These are phyloP conservation scores for Oceanites oceanicus DNA, from an alignment of 2,113 vertebrate genomes.

Conservation along the genomic window DNA sequence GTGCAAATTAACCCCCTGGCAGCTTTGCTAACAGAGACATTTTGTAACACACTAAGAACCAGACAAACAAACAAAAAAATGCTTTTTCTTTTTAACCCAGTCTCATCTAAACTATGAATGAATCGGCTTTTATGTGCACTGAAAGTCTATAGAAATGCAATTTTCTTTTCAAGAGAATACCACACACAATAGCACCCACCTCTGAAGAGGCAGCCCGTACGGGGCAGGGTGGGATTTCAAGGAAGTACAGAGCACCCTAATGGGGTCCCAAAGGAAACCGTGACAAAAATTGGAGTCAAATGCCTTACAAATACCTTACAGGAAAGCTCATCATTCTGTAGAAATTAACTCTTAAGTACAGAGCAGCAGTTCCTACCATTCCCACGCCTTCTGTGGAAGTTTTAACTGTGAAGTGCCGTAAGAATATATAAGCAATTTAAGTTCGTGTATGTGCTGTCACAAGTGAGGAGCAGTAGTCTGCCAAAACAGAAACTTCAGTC, in stretches of 20 bases:
- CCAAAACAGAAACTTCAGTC: neutral
- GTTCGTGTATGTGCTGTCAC: neutral
- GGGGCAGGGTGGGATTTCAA: neutral
- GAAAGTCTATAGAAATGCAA: neutral
- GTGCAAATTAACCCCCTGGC: constrained; percentile 54
- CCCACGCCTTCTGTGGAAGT: neutral
- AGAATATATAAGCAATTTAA: neutral
- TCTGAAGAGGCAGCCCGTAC: neutral
- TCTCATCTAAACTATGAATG: neutral
- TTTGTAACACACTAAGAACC: constrained; percentile 34
- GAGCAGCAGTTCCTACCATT: neutral
- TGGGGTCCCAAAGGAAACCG: neutral
- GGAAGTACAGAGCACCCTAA: neutral
- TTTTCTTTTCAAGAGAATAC: neutral
- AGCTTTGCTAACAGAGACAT: constrained; percentile 37
- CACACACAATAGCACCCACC: neutral
- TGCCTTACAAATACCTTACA: rapidly evolving
- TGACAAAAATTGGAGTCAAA: neutral
- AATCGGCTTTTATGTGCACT: neutral
- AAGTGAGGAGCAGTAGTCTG: neutral
- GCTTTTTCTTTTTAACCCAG: constrained; percentile 5
- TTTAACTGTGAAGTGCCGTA: neutral
- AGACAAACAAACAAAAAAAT: constrained; percentile 7
- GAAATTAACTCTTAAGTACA: neutral
- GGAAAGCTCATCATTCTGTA: neutral